Conservation (phyloP, 1,140 invertebrate species). For the Chelonus insularis region DNA sequence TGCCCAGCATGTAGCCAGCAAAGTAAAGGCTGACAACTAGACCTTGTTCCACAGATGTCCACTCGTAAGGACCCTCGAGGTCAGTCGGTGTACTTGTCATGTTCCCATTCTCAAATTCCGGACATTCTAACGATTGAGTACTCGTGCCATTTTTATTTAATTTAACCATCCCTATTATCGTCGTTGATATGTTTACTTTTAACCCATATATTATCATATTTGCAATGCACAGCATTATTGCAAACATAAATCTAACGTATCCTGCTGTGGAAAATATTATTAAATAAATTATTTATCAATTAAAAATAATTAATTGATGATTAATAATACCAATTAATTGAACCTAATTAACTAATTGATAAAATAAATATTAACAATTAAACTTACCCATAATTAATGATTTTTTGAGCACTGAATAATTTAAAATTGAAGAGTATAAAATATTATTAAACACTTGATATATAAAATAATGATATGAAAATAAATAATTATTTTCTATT, state of each 20-base stretch:
- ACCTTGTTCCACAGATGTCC: conserved; percentile 70
- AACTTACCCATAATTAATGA: too few relatives aligned
- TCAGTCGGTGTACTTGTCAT: conserved; percentile 12
- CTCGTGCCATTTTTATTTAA: conserved; percentile 57
- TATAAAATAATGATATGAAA: too few relatives aligned
- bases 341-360: too few relatives aligned
- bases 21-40: conserved; percentile 79
- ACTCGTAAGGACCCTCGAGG: conserved; percentile 72
- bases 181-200: conserved; percentile 84
- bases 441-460: too few relatives aligned
- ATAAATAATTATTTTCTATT: too few relatives aligned
- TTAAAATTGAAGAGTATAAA: too few relatives aligned
- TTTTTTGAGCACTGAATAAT: too few relatives aligned
- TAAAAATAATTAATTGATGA: background rate
- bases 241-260: conserved; percentile 48
- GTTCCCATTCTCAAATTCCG: conserved; percentile 29
- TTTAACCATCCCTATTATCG: conserved; percentile 87
- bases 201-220: conserved; percentile 78
- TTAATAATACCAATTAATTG: too few relatives aligned
- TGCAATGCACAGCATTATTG: conserved; percentile 57
- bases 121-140: conserved; percentile 32
- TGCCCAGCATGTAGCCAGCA: conserved; percentile 81
- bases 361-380: too few relatives aligned
- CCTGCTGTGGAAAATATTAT: conserved; percentile 29
- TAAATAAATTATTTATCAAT: background rate